Evolutionary conservation across 2,113 vertebrate genomes (phyloP).

Genomic region (Laticauda colubrina): DNA sequence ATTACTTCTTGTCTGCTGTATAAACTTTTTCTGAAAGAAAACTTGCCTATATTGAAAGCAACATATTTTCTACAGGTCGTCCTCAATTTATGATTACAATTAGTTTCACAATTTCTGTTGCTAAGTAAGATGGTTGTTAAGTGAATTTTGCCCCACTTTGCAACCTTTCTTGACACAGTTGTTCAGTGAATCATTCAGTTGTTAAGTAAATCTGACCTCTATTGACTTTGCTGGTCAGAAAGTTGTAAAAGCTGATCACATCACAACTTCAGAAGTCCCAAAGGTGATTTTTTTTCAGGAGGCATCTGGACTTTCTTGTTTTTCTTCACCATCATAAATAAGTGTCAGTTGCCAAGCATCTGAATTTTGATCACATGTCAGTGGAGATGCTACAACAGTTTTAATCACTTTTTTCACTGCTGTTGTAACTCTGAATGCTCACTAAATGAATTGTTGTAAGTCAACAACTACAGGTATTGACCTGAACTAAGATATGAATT

Average conservation of each 20-base stretch:
- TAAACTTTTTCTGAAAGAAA: conserved; percentile 3
- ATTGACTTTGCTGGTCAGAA: background rate
- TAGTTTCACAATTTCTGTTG: background rate
- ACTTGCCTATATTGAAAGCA: background rate
- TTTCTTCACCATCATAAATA: background rate
- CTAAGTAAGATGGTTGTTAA: background rate
- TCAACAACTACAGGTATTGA: conserved; percentile 1
- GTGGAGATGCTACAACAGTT: background rate
- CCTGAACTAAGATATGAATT: conserved; percentile 12
- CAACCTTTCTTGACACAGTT: background rate
- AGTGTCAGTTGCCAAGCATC: background rate
- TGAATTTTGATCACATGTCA: background rate
- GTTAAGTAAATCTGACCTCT: background rate
- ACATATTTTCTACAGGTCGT: background rate
- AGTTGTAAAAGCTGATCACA: background rate
- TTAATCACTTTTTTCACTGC: background rate
- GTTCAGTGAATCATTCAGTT: background rate
- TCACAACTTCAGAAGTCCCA: too few relatives aligned
- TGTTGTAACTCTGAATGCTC: background rate
- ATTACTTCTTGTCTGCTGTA: conserved; percentile 9
- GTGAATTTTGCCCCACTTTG: background rate
- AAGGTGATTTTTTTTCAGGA: too few relatives aligned
- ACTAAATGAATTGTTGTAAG: background rate
- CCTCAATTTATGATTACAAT: too few relatives aligned
- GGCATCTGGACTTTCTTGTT: too few relatives aligned